These are phyloP conservation scores for Argyresthia goedartella DNA, from an alignment of 2,888 invertebrate species.

Conservation along the genomic window DNA sequence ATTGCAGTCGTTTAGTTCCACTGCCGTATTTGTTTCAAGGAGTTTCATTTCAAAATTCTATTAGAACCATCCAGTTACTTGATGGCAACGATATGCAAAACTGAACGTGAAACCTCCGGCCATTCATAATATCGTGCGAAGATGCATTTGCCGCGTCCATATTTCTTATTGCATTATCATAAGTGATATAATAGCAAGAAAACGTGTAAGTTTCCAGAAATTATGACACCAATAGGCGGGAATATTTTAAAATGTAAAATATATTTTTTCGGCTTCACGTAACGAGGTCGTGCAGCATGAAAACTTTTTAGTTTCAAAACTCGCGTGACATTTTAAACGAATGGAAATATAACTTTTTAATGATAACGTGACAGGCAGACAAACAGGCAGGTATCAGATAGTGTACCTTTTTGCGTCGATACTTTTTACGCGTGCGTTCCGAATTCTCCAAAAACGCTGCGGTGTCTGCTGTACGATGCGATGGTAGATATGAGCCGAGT, in stretches of 20 bases:
- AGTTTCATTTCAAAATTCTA: too few relatives aligned
- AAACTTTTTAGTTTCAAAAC: background rate
- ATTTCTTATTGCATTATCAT: constrained; percentile 7
- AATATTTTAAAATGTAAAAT: constrained; percentile 9
- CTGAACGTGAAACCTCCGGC: constrained; percentile 19
- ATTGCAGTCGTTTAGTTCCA: too few relatives aligned
- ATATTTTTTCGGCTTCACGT: background rate
- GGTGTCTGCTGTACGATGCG: constrained; percentile 33
- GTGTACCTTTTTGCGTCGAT: background rate
- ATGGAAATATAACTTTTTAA: background rate
- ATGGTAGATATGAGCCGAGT: constrained; percentile 47
- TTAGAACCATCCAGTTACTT: constrained; percentile 10
- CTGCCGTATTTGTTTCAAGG: too few relatives aligned
- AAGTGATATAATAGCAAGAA: constrained; percentile 5
- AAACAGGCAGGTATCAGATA: background rate
- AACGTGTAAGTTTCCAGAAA: background rate
- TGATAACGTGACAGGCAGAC: background rate
- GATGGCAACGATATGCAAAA: constrained; percentile 25
- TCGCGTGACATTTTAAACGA: background rate
- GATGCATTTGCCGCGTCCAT: constrained; percentile 8
- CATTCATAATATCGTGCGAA: constrained; percentile 18
- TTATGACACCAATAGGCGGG: constrained; percentile 6
- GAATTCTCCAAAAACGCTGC: constrained; percentile 40
- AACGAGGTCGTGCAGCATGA: background rate
- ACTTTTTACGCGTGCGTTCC: background rate